Conservation (phyloP, 2,797 vertebrate genomes). For the Betta splendens region DNA sequence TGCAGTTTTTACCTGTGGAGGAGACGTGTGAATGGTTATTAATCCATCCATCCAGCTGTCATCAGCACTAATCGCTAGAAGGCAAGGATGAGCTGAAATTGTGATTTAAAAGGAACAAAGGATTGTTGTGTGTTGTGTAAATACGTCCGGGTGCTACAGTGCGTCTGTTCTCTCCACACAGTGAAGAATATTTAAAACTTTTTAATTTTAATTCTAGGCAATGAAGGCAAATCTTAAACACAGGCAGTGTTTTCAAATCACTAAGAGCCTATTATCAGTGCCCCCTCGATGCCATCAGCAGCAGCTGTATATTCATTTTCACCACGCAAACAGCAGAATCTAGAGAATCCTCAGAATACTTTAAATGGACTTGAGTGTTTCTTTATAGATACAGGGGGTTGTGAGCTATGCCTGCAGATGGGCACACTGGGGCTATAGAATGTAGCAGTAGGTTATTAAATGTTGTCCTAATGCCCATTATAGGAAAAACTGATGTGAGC, state of each 20-base stretch:
- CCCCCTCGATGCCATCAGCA: conserved; percentile 26
- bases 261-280: conserved; percentile 34
- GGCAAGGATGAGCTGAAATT: no score
- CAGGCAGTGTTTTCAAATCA: conserved; percentile 43
- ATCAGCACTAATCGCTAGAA: no score
- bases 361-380: not conserved
- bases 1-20: no score
- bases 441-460: conserved; percentile 14
- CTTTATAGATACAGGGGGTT: conserved; percentile 13
- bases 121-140: no score
- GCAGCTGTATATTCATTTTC: conserved; percentile 31
- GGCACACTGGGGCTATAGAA: conserved; percentile 12
- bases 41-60: no score
- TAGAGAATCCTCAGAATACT: conserved; percentile 8
- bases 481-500: conserved; percentile 17
- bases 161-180: no score
- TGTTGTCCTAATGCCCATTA: conserved; percentile 3
- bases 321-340: conserved; percentile 13
- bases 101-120: no score
- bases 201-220: conserved; percentile 12
- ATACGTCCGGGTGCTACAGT: no score
- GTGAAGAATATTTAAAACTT: no score
- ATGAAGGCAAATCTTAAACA: conserved; percentile 22
- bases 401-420: conserved; percentile 15
- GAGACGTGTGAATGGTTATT: no score